Evolutionary conservation across 2,113 vertebrate genomes (phyloP), one percentile per base, ranked within the genome.

Genomic region (Sinocyclocheilus anophthalmus): DNA sequence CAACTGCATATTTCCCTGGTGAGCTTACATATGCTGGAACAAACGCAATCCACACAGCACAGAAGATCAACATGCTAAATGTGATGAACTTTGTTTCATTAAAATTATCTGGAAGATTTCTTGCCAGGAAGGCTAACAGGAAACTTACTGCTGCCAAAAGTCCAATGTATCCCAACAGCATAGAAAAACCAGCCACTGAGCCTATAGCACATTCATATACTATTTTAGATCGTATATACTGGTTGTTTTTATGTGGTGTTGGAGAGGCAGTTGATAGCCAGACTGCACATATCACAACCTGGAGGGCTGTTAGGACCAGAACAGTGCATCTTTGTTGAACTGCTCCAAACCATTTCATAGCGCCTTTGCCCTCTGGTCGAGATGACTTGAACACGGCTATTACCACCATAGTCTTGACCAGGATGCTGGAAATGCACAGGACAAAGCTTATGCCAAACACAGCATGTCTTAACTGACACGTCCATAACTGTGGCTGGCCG

Each of bases 391-490:
- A 90, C 87, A 92, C 94, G n/a, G 92, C 93, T 37, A 95, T 85
- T 45, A 95, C 94, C 39, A 94, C 94, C 13, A 95, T 90, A 10
- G 94, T 95, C 70, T 95, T 95, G 4, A 94, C 92, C 81, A 92
- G 90, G 26, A 95, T 93, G 85, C 93, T 94, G 53, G 95, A 94
- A 76, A 95, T 85, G 70, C 92, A 93, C 20, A 95, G 88, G 0
- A 93, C 93, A 88, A 95, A 95, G 85, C 92, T 94, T 85, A 95
- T 94, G 78, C 94, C 93, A 89, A 95, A 95, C 16, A 92, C 92
- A 33, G 30, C 30, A 33, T 33, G 30, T 33, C 30, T 33, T 33
- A 33, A 33, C 30, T 33, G 30, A 33, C 30, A 33, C 30, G 30
- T 33, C 30, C 30, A 33, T 33, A 33, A 33, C 30, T 33, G 30